Conservation (phyloP, 2,888 invertebrate genomes). For the Eretmocerus hayati region DNA sequence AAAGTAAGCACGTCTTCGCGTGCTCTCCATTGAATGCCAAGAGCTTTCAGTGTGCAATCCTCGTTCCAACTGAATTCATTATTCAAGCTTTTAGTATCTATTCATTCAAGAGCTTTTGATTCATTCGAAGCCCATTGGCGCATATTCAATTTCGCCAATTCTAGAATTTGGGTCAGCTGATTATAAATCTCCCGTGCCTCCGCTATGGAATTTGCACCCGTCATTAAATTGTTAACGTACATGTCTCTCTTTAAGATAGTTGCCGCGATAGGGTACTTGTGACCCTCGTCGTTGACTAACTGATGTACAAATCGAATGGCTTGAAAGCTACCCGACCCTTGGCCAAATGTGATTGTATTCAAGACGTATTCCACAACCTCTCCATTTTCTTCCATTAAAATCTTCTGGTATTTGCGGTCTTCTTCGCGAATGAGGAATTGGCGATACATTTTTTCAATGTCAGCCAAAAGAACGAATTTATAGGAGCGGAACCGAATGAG, state of each 20-base stretch:
- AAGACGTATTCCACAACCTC: background rate
- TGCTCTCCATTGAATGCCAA: constrained; percentile 21
- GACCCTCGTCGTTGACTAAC: constrained; percentile 2
- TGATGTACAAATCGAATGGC: constrained; percentile 1
- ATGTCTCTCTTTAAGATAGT: background rate
- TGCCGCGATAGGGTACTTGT: background rate
- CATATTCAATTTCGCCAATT: background rate
- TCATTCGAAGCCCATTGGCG: constrained; percentile 11
- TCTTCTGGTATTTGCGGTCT: constrained; percentile 2
- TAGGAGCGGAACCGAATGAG: background rate
- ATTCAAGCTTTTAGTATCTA: constrained; percentile 3
- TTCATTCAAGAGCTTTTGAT: background rate
- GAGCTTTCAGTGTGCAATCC: constrained; percentile 16
- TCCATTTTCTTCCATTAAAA: background rate
- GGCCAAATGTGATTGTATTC: constrained; percentile 6
- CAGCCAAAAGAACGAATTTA: background rate
- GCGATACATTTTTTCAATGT: constrained; percentile 7
- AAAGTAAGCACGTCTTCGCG: constrained; percentile 17
- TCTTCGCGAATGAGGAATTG: background rate
- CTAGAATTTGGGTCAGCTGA: background rate
- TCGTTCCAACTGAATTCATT: constrained; percentile 1
- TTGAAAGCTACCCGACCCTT: background rate
- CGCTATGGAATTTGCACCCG: background rate
- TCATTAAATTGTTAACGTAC: constrained; percentile 5
- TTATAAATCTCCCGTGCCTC: background rate